Evolutionary conservation across 2,888 invertebrate species (phyloP).

Genomic region (Himalopsyche anomala): DNA sequence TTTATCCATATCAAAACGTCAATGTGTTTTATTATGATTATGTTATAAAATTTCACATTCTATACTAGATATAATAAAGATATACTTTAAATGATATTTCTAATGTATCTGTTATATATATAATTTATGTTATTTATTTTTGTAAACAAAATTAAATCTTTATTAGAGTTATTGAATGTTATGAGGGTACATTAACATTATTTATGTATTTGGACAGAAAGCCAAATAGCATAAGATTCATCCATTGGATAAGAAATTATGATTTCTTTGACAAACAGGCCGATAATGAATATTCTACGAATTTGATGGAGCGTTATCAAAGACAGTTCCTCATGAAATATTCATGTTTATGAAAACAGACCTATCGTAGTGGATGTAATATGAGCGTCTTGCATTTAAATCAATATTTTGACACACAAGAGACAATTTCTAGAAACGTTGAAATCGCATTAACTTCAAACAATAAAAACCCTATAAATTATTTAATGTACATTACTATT

Average conservation of each 20-base stretch:
- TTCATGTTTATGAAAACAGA: slow-evolving; percentile 45
- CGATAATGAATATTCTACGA: slow-evolving; percentile 40
- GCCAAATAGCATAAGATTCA: background rate
- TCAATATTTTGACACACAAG: slow-evolving; percentile 6
- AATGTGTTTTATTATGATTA: too few relatives aligned
- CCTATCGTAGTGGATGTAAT: slow-evolving; percentile 31
- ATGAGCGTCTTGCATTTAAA: slow-evolving; percentile 39
- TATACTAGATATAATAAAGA: too few relatives aligned
- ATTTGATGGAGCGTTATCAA: slow-evolving; percentile 34
- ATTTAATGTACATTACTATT: too few relatives aligned
- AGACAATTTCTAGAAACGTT: too few relatives aligned
- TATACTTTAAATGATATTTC: too few relatives aligned
- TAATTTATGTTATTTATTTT: too few relatives aligned
- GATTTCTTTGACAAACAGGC: slow-evolving; percentile 41
- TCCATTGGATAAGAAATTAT: slow-evolving; percentile 1
- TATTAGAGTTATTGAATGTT: background rate
- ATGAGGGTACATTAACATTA: background rate
- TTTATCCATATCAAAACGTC: too few relatives aligned
- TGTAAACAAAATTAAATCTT: too few relatives aligned
- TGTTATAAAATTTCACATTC: too few relatives aligned
- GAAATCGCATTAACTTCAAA: too few relatives aligned
- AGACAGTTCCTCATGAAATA: slow-evolving; percentile 37
- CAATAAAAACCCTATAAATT: too few relatives aligned
- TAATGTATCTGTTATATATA: too few relatives aligned
- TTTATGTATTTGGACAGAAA: slow-evolving; percentile 10